Evolutionary conservation across 2,113 vertebrate species (phyloP).

Genomic region (Hippolais icterina): DNA sequence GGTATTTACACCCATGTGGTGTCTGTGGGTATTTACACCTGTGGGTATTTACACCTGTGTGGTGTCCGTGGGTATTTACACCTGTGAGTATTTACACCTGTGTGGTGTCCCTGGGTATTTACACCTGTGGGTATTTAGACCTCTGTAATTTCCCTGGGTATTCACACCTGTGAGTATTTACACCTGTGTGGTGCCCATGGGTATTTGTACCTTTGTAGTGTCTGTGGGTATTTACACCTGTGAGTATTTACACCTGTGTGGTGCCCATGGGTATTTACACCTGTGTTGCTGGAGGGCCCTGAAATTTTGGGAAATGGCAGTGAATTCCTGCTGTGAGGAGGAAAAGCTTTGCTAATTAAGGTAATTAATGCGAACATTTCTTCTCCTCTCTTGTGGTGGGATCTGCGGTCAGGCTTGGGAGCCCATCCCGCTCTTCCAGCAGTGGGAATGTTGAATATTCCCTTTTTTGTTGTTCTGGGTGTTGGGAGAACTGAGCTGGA

Average conservation of each 20-base stretch:
- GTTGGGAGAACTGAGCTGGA: background rate
- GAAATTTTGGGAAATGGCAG: background rate
- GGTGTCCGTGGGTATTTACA: no score
- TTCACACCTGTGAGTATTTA: no score
- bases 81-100: no score
- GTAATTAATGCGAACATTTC: background rate
- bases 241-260: background rate
- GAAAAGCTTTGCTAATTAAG: background rate
- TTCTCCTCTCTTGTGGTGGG: background rate
- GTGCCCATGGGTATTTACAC: background rate
- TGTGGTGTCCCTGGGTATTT: no score
- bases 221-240: background rate
- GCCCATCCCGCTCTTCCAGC: background rate
- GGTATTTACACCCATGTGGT: no score
- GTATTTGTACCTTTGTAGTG: no score
- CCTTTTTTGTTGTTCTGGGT: background rate
- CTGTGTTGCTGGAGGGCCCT: background rate
- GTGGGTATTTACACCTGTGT: no score
- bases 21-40: no score
- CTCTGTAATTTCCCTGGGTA: no score
- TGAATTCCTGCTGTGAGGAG: background rate
- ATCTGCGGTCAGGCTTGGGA: background rate
- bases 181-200: no score
- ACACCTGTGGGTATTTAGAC: no score
- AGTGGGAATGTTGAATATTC: background rate